Evolutionary conservation across 2,797 vertebrate species (phyloP).

Genomic region (Lemur catta): DNA sequence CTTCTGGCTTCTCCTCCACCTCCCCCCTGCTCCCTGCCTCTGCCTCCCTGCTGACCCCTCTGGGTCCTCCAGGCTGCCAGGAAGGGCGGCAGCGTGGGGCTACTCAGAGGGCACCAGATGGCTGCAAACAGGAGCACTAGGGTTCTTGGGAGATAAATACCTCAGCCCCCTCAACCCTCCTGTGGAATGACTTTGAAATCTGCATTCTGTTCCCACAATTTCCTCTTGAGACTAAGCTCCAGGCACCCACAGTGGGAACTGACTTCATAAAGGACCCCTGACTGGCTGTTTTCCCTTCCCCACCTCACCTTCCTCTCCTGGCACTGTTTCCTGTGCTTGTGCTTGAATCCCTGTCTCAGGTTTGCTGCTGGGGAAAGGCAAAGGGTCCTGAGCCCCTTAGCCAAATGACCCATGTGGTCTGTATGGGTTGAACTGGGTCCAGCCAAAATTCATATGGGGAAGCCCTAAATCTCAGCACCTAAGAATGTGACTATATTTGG

Average conservation of each 20-base stretch:
- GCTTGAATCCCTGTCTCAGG: background rate
- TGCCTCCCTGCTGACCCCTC: background rate
- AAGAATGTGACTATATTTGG: background rate
- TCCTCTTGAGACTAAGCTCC: background rate
- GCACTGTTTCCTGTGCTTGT: background rate
- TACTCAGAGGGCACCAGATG: background rate
- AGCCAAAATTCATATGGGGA: background rate
- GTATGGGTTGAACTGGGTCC: no score
- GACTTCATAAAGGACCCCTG: background rate
- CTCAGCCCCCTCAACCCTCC: no score
- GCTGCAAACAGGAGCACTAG: background rate
- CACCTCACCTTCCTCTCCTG: background rate
- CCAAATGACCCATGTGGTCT: background rate
- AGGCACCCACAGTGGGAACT: no score
- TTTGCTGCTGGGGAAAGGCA: background rate
- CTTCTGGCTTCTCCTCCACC: background rate
- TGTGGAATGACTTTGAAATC: no score
- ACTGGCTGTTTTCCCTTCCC: background rate
- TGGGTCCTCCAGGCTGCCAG: background rate
- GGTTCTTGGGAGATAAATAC: no score
- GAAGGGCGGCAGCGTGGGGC: background rate
- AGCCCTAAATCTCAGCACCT: background rate
- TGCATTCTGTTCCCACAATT: background rate
- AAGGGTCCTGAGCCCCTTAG: background rate
- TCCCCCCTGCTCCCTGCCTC: no score